A percentile compares a stretch with the other conserved stretches of the same genome.
Conservation (phyloP, 2,113 vertebrate species). For the Platichthys flesus region DNA sequence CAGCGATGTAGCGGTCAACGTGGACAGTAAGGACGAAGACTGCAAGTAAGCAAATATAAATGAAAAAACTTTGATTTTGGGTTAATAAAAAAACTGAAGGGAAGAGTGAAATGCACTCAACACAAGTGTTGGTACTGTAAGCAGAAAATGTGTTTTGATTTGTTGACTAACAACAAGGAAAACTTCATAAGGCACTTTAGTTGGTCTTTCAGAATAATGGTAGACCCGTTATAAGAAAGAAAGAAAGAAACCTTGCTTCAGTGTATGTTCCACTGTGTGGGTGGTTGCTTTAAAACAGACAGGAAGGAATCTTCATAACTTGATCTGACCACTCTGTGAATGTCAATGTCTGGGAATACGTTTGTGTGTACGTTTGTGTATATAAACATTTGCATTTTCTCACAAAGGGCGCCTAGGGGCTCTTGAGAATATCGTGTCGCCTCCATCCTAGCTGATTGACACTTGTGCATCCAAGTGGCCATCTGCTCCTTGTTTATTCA, state of each 20-base stretch:
- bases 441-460: conserved; percentile 52
- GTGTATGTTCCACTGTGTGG: not conserved
- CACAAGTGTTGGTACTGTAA: not conserved
- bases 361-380: conserved; percentile 20
- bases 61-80: not conserved
- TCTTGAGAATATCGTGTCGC: conserved; percentile 24
- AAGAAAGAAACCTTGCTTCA: too few species aligned
- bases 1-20: too few species aligned
- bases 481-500: conserved; percentile 69
- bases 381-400: conserved; percentile 57
- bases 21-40: too few species aligned
- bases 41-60: too few species aligned
- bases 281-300: not conserved
- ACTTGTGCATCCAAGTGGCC: conserved; percentile 64
- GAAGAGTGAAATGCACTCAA: not conserved
- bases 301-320: not conserved
- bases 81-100: not conserved
- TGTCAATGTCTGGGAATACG: not conserved
- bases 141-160: not conserved
- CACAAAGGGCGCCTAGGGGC: conserved; percentile 3
- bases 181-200: not conserved
- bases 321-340: not conserved
- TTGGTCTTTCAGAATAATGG: too few species aligned
- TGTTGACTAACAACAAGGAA: not conserved
- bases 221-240: too few species aligned